phyloP scores from a whole-genome alignment of 2,797 vertebrate species.

The Argentina silus region DNA sequence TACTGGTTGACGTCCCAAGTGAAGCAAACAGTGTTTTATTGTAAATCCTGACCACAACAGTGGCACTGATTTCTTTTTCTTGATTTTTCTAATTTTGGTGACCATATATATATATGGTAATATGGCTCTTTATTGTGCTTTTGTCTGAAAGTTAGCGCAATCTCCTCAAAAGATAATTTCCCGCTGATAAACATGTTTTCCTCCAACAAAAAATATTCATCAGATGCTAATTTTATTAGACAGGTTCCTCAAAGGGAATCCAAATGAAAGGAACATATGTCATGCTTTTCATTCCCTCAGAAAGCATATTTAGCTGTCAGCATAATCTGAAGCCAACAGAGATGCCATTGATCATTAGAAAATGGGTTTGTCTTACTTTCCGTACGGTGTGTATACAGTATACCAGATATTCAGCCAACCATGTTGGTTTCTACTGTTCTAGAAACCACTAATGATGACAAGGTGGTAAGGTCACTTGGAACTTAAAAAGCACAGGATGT shows the following conservation, averaged over 20 bases:
- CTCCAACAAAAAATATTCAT: slow-evolving; percentile 43
- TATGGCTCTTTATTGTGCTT: not conserved
- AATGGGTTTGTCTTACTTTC: not conserved
- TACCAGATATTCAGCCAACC: too few relatives aligned
- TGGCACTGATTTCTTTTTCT: not conserved
- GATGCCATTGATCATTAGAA: slow-evolving; percentile 29
- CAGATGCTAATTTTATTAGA: slow-evolving; percentile 54
- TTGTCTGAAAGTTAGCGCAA: slow-evolving; percentile 8
- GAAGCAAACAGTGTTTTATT: not conserved
- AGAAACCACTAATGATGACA: slow-evolving; percentile 19
- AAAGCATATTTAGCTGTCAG: slow-evolving; percentile 24
- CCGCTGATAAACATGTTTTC: slow-evolving; percentile 28
- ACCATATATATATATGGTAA: not conserved
- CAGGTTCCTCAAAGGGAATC: slow-evolving; percentile 35
- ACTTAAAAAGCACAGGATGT: slow-evolving; percentile 9
- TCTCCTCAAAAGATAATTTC: not conserved
- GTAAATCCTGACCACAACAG: not conserved
- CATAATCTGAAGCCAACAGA: slow-evolving; percentile 19
- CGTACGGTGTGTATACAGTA: not conserved
- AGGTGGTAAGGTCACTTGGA: slow-evolving; percentile 15
- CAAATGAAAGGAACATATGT: slow-evolving; percentile 42
- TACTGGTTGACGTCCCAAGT: not conserved
- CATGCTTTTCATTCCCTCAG: slow-evolving; percentile 37
- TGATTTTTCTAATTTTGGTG: slow-evolving; percentile 3
- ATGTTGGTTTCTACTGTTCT: too few relatives aligned